Conservation (phyloP, 2,113 vertebrate species). For the Onychostruthus taczanowskii region DNA sequence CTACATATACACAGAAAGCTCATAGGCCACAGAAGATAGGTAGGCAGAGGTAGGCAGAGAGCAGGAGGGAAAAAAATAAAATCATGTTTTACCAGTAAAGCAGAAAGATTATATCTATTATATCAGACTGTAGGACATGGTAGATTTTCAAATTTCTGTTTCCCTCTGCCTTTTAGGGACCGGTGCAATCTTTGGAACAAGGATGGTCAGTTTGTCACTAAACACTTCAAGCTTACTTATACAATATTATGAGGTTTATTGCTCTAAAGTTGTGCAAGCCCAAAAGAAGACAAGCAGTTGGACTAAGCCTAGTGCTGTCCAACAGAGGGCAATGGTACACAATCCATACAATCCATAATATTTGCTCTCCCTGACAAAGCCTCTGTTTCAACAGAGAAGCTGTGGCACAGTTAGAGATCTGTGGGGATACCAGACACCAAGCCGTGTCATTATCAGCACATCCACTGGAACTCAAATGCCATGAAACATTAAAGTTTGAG, state of each 20-base stretch:
- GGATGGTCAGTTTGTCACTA: background rate
- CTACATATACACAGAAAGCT: background rate
- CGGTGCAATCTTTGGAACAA: background rate
- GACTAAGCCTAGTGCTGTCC: background rate
- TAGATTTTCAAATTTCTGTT: background rate
- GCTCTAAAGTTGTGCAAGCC: background rate
- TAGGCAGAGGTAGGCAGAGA: background rate
- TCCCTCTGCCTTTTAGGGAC: background rate
- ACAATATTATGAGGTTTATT: background rate
- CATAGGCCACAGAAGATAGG: background rate
- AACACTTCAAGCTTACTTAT: background rate
- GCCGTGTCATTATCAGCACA: background rate
- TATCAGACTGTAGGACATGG: background rate
- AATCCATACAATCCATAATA: background rate
- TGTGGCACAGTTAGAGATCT: background rate
- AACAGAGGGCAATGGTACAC: constrained; percentile 39
- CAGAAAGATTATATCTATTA: background rate
- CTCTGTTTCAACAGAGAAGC: background rate
- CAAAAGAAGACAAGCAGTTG: background rate
- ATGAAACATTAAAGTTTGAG: background rate
- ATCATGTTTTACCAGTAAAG: background rate
- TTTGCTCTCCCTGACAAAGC: background rate
- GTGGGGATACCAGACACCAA: background rate
- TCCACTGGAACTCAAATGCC: background rate
- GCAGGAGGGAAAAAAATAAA: background rate